Evolutionary conservation across 2,113 vertebrate species (phyloP).

Genomic region (Crypturellus undulatus): DNA sequence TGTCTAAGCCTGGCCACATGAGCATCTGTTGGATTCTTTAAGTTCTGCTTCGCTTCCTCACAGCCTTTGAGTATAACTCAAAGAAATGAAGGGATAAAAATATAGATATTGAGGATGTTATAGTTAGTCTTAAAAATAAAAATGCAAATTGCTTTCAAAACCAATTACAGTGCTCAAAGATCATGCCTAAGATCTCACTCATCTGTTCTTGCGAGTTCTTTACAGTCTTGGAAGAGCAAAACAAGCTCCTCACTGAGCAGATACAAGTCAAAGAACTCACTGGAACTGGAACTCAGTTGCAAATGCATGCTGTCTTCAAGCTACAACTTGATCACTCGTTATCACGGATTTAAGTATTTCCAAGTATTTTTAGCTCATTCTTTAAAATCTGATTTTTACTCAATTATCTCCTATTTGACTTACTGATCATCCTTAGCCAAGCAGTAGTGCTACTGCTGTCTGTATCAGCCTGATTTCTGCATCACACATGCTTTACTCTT

Average conservation of each 20-base stretch:
- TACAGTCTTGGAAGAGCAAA: not conserved
- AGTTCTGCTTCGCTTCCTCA: not conserved
- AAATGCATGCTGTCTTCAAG: not conserved
- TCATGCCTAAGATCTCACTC: not conserved
- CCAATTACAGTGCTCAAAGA: not conserved
- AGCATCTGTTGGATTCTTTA: not conserved
- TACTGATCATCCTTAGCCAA: not conserved
- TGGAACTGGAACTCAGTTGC: not conserved
- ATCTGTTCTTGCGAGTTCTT: not conserved
- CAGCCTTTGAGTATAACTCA: not conserved
- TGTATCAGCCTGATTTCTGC: not conserved
- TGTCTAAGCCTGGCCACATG: not conserved
- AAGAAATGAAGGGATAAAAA: not conserved
- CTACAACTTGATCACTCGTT: not conserved
- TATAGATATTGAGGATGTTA: not conserved
- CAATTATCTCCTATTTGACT: not conserved
- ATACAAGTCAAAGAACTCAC: not conserved
- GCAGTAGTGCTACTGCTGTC: not conserved
- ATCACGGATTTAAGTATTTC: not conserved
- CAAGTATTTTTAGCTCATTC: not conserved
- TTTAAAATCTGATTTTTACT: not conserved
- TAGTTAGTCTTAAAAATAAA: not conserved
- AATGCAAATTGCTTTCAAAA: not conserved
- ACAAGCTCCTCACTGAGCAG: not conserved
- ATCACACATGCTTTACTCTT: not conserved